Base-by-base conservation (phyloP, 2,888 invertebrate species). In the Rhagium mordax region DNA sequence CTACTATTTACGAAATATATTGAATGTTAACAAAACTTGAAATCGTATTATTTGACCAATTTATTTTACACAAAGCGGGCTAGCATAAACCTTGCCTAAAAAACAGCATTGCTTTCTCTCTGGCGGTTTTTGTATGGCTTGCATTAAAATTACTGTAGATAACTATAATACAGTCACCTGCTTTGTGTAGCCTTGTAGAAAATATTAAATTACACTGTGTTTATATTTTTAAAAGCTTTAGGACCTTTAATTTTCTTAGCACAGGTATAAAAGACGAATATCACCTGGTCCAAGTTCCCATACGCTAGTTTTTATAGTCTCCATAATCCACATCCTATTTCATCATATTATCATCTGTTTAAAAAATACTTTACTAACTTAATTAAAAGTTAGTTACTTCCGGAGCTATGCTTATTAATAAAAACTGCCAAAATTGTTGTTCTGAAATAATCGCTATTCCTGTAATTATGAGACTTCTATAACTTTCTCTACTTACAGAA, bases 271-370 rank as follows among this genome's bases (percentile, higher is more conserved):
- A 75, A 72, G 55, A 64, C 49, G 47, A 60, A 53, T 24, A 71
- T 66, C 75, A 76, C 71, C 76, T 74, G 74, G 66, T 60, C 41
- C 6, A 47, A 60, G 53, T 76, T 76, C 76, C 76, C 76, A 76
- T 57, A 18, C 20, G 15, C 10, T 10, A 15, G 33, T 51, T 49
- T 64, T 47, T 48, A 15, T 62, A 48, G 48, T 48, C 6, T 41
- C 4, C n/a, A 41, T 13, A 33, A 13, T n/a, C 13, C n/a, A 41
- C 41, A n/a, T 41, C n/a, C n/a, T 41, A 33, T 41, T 41, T n/a
- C 13, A 41, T 4, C 41, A 41, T 41, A 41, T 41, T 41, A 41
- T 15, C 13, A 2, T 41, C n/a, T 41, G n/a, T 41, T 41, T 41
- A 41, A 41, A 33, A 24, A 41, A 41, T 41, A n/a, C 41, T n/a